Conservation (phyloP, 2,113 vertebrate genomes). For the Balaenoptera acutorostrata region DNA sequence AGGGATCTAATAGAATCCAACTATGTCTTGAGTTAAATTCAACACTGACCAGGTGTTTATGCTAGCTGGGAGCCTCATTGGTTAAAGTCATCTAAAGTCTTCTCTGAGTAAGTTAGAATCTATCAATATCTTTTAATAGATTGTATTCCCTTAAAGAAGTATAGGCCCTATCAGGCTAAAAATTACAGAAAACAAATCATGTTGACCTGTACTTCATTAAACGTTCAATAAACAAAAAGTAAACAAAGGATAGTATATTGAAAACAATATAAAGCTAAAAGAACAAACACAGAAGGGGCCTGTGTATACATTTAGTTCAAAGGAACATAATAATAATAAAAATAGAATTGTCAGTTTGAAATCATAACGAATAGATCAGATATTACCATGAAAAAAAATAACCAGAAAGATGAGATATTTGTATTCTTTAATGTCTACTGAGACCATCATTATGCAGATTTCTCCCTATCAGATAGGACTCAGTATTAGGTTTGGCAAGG, state of each 20-base stretch:
- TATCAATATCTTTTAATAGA: not conserved
- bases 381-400: not conserved
- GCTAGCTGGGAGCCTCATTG: not conserved
- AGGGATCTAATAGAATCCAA: not conserved
- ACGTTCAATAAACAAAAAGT: not conserved
- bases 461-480: not conserved
- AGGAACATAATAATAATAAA: not conserved
- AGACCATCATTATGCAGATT: not conserved
- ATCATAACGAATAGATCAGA: not conserved
- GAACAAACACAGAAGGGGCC: not conserved
- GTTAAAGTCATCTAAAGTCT: not conserved
- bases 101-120: not conserved
- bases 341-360: not conserved
- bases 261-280: constrained; percentile 12
- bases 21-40: not conserved
- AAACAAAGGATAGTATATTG: not conserved
- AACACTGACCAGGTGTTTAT: not conserved
- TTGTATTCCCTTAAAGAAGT: not conserved
- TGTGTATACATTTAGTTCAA: not conserved
- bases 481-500: not conserved
- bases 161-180: not conserved
- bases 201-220: not conserved
- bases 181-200: not conserved
- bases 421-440: not conserved
- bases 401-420: not conserved